Evolutionary conservation across 1,140 invertebrate species (phyloP).

Genomic region (Atta colombica): DNA sequence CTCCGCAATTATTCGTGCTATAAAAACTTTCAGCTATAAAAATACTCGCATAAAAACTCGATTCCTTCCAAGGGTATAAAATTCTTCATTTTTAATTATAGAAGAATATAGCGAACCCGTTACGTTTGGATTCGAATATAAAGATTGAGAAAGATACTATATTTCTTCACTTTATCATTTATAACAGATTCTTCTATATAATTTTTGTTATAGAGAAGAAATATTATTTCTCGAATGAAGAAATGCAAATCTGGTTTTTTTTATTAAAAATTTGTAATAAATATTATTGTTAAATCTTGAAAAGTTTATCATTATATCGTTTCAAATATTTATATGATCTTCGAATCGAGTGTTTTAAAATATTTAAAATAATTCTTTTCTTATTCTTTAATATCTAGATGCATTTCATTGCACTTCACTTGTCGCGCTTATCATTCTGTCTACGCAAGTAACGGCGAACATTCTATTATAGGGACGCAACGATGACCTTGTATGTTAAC

Average conservation of each 20-base stretch:
- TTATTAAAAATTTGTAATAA: background rate
- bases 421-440: conserved; percentile 14
- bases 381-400: background rate
- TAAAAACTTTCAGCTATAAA: conserved; percentile 10
- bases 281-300: background rate
- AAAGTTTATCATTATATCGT: background rate
- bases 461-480: conserved; percentile 59
- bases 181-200: no score
- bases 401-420: background rate
- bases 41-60: background rate
- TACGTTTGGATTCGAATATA: background rate
- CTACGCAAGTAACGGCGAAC: conserved; percentile 7
- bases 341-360: background rate
- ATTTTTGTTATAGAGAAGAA: background rate
- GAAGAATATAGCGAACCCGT: background rate
- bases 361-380: background rate
- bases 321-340: background rate
- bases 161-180: background rate
- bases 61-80: background rate
- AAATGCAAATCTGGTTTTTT: background rate
- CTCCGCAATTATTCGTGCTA: conserved; percentile 12
- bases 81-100: background rate
- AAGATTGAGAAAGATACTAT: background rate
- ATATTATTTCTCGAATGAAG: background rate
- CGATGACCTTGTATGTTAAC: conserved; percentile 45